Conservation (phyloP, 1,140 invertebrate species). For the Cyphomyrmex costatus region DNA sequence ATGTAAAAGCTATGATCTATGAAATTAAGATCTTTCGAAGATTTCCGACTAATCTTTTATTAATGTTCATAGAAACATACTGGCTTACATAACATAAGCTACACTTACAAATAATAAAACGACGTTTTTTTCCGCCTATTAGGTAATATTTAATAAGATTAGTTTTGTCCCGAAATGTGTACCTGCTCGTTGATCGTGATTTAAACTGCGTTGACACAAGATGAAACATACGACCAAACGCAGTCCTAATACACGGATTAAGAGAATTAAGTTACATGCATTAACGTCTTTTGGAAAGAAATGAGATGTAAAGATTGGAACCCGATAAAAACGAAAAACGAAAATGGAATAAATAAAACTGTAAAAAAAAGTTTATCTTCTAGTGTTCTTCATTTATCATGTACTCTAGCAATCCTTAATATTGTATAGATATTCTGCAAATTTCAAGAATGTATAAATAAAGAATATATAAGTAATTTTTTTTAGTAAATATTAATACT, state of each 20-base stretch:
- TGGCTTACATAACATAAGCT: background rate
- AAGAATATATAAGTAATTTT: no score
- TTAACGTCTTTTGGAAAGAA: background rate
- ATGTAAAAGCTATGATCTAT: background rate
- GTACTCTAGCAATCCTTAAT: background rate
- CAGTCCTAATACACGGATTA: slow-evolving; percentile 1
- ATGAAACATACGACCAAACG: slow-evolving; percentile 30
- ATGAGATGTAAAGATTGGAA: background rate
- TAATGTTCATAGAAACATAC: background rate
- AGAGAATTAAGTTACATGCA: background rate
- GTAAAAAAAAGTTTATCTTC: background rate
- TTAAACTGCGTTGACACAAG: slow-evolving; percentile 41
- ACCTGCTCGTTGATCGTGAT: slow-evolving; percentile 36
- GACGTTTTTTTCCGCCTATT: background rate
- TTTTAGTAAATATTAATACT: background rate
- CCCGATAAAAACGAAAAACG: background rate
- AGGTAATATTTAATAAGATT: slow-evolving; percentile 60
- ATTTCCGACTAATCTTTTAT: background rate
- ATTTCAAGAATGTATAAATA: background rate
- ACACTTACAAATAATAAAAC: background rate
- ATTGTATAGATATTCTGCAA: background rate
- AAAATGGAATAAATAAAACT: background rate
- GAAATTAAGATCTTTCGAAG: background rate
- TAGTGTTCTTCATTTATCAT: background rate
- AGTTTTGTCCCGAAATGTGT: background rate